Percentiles rank a stretch among this genome's conserved stretches.
phyloP scores from a whole-genome alignment of 2,113 vertebrate genomes.

The Cyprinus carpio region DNA sequence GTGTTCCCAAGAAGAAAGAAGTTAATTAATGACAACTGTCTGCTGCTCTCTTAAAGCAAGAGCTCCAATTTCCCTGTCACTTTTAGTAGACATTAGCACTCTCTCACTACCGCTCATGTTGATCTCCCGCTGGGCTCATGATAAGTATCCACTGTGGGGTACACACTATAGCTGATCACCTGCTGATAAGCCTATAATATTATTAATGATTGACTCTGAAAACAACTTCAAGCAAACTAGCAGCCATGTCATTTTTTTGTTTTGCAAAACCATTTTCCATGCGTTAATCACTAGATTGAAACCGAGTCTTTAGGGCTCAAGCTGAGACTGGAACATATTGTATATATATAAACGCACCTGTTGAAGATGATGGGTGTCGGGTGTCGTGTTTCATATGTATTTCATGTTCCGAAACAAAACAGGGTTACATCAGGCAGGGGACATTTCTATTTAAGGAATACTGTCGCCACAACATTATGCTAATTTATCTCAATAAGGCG shows the following conservation, averaged over 20 bases:
- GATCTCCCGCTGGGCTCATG: background rate
- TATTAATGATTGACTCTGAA: constrained; percentile 23
- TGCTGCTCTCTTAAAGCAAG: background rate
- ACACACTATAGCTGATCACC: background rate
- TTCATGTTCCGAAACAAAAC: constrained; percentile 1
- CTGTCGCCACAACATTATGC: constrained; percentile 9
- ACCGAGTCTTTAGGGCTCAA: background rate
- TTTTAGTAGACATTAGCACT: background rate
- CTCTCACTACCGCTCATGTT: background rate
- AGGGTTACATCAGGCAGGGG: background rate
- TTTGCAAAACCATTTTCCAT: background rate
- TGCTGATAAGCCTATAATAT: constrained; percentile 15
- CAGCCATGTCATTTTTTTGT: background rate
- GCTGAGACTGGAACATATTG: background rate
- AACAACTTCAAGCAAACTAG: background rate
- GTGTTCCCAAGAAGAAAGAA: background rate
- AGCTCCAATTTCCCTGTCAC: background rate
- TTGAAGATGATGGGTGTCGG: background rate
- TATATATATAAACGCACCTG: background rate
- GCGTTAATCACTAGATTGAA: background rate
- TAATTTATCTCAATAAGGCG: constrained; percentile 59
- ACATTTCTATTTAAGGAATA: constrained; percentile 4
- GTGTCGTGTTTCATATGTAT: background rate
- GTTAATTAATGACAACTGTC: background rate
- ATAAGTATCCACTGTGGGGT: background rate